A percentile compares a stretch with the other conserved stretches of the same genome.
Evolutionary conservation across 2,888 invertebrate species (phyloP).

Genomic region (Oeneis ivallda): DNA sequence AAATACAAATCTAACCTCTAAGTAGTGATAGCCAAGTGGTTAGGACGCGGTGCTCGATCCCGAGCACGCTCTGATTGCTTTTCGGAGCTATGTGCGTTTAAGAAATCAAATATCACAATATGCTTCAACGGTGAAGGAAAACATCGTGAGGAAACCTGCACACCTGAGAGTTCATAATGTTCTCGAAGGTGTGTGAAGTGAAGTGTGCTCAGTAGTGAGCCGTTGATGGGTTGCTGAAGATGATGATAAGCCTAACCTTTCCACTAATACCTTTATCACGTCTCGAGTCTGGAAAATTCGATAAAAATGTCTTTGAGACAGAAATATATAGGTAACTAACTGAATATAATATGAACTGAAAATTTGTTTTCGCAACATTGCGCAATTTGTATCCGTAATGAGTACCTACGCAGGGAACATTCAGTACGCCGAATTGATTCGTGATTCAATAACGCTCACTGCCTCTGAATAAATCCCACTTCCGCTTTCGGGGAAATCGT

Average conservation of each 20-base stretch:
- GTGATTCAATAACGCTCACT: conserved; percentile 14
- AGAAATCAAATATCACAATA: no score
- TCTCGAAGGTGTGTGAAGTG: no score
- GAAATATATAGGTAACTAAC: not conserved
- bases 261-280: not conserved
- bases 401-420: not conserved
- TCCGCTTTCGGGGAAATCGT: conserved; percentile 3
- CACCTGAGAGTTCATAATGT: no score
- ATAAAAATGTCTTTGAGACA: not conserved
- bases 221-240: no score
- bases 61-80: no score
- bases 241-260: not conserved
- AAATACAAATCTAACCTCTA: no score
- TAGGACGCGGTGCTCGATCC: no score
- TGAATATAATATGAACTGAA: not conserved
- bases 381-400: conserved; percentile 16
- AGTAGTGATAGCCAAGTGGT: no score
- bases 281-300: not conserved
- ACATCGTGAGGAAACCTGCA: no score
- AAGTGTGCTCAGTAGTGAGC: no score
- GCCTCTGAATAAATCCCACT: conserved; percentile 6
- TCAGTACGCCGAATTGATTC: conserved; percentile 14
- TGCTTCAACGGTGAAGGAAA: no score
- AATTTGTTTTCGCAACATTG: conserved; percentile 12
- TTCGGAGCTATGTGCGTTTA: no score